These are phyloP conservation scores for Dendroctonus valens DNA, from an alignment of 1,140 invertebrate genomes.

Conservation along the genomic window DNA sequence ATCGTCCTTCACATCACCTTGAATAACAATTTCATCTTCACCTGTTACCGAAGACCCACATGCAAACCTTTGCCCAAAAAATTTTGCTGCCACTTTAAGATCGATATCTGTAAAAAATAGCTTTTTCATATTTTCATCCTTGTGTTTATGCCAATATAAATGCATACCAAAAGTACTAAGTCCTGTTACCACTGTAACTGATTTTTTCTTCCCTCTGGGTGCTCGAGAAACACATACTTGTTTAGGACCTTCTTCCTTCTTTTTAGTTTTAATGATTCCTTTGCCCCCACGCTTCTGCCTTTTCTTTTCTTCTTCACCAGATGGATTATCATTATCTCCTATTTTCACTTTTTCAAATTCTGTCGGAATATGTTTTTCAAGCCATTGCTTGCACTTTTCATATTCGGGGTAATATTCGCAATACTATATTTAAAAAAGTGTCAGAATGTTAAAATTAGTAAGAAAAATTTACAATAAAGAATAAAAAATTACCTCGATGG, in stretches of 20 bases:
- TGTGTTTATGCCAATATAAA: background rate
- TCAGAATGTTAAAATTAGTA: slow-evolving; percentile 4
- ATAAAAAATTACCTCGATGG: slow-evolving; percentile 69
- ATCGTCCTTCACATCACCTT: slow-evolving; percentile 97
- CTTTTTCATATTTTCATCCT: background rate
- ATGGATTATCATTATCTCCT: slow-evolving; percentile 67
- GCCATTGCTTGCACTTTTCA: slow-evolving; percentile 96
- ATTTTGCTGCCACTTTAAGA: slow-evolving; percentile 96
- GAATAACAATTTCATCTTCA: slow-evolving; percentile 99
- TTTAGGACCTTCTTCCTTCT: slow-evolving; percentile 78
- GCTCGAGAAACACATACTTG: slow-evolving; percentile 84
- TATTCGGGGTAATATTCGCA: slow-evolving; percentile 98
- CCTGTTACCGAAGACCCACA: slow-evolving; percentile 98
- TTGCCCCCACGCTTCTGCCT: slow-evolving; percentile 88
- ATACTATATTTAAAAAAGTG: slow-evolving; percentile 59
- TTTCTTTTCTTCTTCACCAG: slow-evolving; percentile 89
- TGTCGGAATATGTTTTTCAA: slow-evolving; percentile 89
- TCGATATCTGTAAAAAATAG: slow-evolving; percentile 77
- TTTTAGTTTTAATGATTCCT: slow-evolving; percentile 83
- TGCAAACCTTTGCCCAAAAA: slow-evolving; percentile 96
- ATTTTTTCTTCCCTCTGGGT: slow-evolving; percentile 97
- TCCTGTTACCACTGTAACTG: slow-evolving; percentile 88
- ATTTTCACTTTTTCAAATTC: slow-evolving; percentile 88
- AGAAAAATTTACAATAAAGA: background rate
- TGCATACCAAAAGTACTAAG: slow-evolving; percentile 81